Evolutionary conservation across 2,888 invertebrate genomes (phyloP), one percentile per base, ranked within the genome.

Genomic region (Alviniconcha strummeri): DNA sequence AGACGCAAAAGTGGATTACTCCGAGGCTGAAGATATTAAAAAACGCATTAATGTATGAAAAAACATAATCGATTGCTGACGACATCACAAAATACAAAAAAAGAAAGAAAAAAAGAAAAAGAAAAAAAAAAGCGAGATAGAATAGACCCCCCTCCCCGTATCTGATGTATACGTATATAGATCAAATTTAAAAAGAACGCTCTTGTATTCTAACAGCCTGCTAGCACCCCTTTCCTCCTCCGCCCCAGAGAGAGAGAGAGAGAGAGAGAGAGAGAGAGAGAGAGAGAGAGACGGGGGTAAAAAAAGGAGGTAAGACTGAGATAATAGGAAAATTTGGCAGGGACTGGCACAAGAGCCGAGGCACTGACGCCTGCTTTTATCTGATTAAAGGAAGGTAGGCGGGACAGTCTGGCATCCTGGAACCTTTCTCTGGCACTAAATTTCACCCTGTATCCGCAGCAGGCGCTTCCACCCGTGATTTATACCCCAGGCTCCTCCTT

Each of bases 391-490:
- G 54, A 56, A 69, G 67, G 82, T 64, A 76, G 82, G 82, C 69
- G 82, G 76, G 82, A 76, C 82, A 56, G 56, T 54, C 82, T 77
- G 82, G 77, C 82, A 76, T 64, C 82, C 82, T 77, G 69, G 69
- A 54, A 69, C 77, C 82, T 76, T 82, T 82, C 75, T 67, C 74
- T 74, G 83, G 85, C 85, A 83, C 81, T 85, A 83, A 85, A 83
- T 85, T 85, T 85, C 83, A 83, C 85, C 83, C 84, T 3, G 76
- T 81, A 83, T 83, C 85, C 81, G 81, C 82, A 56, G 67, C 82
- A 69, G 77, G 64, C 82, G 77, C 71, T 82, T 75, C 75, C 54
- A 76, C 75, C 69, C 82, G 52, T 82, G 82, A 82, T 82, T 82
- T 82, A 82, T 76, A 54, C 67, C 56, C 77, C 36, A 19, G 72